Conservation (phyloP, 2,113 vertebrate species). For the Amazona guildingii region DNA sequence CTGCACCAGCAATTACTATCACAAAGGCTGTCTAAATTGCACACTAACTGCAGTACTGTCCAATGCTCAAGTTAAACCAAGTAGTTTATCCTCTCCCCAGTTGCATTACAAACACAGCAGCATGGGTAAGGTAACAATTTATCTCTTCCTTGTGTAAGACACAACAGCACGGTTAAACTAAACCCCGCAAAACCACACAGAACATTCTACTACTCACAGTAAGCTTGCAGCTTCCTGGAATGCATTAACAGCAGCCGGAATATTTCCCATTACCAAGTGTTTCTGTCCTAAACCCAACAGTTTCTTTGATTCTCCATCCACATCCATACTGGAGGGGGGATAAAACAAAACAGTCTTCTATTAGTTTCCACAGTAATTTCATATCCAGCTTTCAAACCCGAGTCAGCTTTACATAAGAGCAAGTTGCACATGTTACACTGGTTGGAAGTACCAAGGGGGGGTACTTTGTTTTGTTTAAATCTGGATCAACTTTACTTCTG, state of each 20-base stretch:
- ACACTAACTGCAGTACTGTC: rapidly evolving
- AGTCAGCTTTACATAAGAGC: not conserved
- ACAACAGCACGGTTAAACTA: not conserved
- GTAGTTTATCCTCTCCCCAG: too few relatives aligned
- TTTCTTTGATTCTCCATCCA: slow-evolving; percentile 92
- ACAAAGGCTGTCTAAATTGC: not conserved
- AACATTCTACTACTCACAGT: slow-evolving; percentile 82
- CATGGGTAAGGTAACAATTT: rapidly evolving
- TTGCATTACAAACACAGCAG: not conserved
- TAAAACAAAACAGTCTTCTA: not conserved
- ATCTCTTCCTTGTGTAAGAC: not conserved
- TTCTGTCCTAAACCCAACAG: slow-evolving; percentile 91
- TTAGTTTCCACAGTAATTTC: not conserved
- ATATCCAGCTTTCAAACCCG: not conserved
- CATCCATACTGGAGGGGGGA: slow-evolving; percentile 73
- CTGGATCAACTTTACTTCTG: not conserved
- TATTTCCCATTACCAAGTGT: slow-evolving; percentile 94
- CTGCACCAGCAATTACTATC: not conserved
- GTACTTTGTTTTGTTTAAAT: not conserved
- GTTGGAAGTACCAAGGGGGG: rapidly evolving
- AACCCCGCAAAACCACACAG: not conserved
- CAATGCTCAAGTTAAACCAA: not conserved
- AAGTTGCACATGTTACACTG: rapidly evolving
- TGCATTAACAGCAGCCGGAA: slow-evolving; percentile 89
- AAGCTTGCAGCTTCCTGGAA: slow-evolving; percentile 95